phyloP scores from a whole-genome alignment of 2,888 invertebrate genomes.

The Andrena praecox region DNA sequence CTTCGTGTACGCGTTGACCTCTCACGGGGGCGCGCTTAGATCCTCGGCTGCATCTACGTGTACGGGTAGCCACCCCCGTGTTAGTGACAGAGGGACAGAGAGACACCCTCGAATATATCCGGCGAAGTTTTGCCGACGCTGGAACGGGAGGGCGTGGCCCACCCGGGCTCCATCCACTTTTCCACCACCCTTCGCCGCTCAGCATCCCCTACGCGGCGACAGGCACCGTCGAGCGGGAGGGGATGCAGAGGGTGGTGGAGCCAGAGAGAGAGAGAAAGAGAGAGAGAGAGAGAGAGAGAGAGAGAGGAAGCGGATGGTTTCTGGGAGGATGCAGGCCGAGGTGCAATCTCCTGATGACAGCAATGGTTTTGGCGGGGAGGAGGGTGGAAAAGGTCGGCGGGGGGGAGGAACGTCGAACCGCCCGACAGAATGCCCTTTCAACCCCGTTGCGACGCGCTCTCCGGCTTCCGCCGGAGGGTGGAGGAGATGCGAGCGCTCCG shows the following conservation, averaged over 20 bases:
- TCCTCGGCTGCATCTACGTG: constrained; percentile 44
- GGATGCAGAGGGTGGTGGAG: constrained; percentile 20
- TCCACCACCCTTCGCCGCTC: constrained; percentile 64
- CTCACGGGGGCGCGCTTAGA: constrained; percentile 60
- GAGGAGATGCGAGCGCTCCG: background rate
- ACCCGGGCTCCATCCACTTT: constrained; percentile 67
- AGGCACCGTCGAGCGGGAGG: constrained; percentile 2
- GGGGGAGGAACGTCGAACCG: constrained; percentile 29
- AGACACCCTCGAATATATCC: constrained; percentile 67
- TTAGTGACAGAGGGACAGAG: constrained; percentile 77
- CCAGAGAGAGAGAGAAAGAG: constrained; percentile 23
- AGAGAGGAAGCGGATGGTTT: constrained; percentile 45
- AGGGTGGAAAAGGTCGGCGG: constrained; percentile 9
- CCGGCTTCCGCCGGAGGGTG: constrained; percentile 1
- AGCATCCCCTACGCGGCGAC: constrained; percentile 43
- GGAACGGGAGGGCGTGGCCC: constrained; percentile 66
- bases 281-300: constrained; percentile 13
- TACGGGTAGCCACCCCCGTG: constrained; percentile 81
- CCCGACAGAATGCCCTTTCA: constrained; percentile 57
- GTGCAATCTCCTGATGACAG: constrained; percentile 62
- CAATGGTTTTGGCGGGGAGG: constrained; percentile 40
- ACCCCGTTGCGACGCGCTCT: constrained; percentile 16
- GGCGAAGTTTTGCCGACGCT: constrained; percentile 42
- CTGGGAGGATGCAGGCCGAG: constrained; percentile 58
- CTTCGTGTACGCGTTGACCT: constrained; percentile 64